Base-by-base conservation (phyloP, 2,113 vertebrate genomes). In the Indri indri region DNA sequence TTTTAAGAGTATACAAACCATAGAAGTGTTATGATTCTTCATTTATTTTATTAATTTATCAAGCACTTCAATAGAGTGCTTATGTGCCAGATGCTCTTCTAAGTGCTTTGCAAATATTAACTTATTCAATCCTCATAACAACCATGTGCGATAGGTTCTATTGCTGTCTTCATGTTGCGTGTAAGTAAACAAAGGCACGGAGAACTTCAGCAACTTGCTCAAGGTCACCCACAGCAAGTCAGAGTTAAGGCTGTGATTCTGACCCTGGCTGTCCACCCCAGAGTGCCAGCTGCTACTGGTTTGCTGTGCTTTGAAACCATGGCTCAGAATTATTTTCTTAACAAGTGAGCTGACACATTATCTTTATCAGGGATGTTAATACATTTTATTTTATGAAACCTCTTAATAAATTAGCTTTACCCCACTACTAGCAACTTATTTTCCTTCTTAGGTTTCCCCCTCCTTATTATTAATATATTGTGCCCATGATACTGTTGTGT, bases 31-130 rank as follows among this genome's bases (percentile, higher is more conserved):
- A 14, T 16, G 50, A 73, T 54, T 80, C 66, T 42, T 40, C 79
- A 50, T 77, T 96, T 71, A 37, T 86, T 94, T 61, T 73, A 61
- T 70, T 88, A 30, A 85, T 95, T 95, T 91, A 77, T 74, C 30
- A 80, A 81, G 40, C 50, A 77, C 74, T 54, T 95, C 52, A 8
- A 1, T 57, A 68, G 47, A 70, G 40, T 86, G 73, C 40, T 85
- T 85, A 79, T 42, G 3, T 77, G 11, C 12, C 52, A 76, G 25
- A 42, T 65, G 32, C 8, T 91, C 32, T 89, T 91, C 32, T 65
- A 66, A 71, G 52, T 93, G 71, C 7, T 94, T 73, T 94, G 40
- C 23, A 83, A 61, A 87, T 92, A 61, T 30, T 90, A 91, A 63
- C 30, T 77, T 27, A 79, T 83, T 70, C 83, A 89, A 37, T 84